Evolutionary conservation across 2,797 vertebrate genomes (phyloP), one percentile per base, ranked within the genome.

Genomic region (Typhlichthys eigenmanni): DNA sequence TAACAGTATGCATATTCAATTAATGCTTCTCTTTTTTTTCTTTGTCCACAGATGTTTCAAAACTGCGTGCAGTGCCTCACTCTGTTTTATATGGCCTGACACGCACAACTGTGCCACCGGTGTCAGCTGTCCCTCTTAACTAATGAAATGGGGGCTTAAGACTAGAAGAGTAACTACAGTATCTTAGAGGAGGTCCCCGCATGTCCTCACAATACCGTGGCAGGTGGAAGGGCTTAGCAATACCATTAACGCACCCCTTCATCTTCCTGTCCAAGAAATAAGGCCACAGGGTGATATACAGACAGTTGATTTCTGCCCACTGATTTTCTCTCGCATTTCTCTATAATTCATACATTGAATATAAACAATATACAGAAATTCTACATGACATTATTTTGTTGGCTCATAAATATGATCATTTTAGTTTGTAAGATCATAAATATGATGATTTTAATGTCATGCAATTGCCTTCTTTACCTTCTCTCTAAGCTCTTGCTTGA

Each of bases 91-190:
- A 58, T 58, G 61, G 61, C 56, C 67, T 38, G 38, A 67, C 13
- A 70, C 68, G 61, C 17, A 71, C 5, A 8, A 12, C 58, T 46
- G 48, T 60, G 47, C 55, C 38, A 50, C 58, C 47, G 8, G 45
- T 57, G 55, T 81, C 78, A 80, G 80, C 75, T 81, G 78, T 73
- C 64, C 49, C 50, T 74, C 57, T 53, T 43, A 73, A 74, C 69
- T 81, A 79, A 87, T 88, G 74, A 86, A 84, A 85, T 85, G 6
- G 75, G 84, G 64, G 74, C 74, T 67, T 82, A 81, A 77, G 71
- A 76, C 62, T 9, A 47, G 56, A 24, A 65, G 66, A 71, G 45
- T 64, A 74, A 73, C 81, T 77, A 58, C 67, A 65, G 66, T 79
- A 72, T 84, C 82, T 74, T 59, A 68, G 75, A 72, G 72, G 61